These are phyloP conservation scores for Spodoptera exigua DNA, from an alignment of 2,888 invertebrate genomes.

Conservation along the genomic window DNA sequence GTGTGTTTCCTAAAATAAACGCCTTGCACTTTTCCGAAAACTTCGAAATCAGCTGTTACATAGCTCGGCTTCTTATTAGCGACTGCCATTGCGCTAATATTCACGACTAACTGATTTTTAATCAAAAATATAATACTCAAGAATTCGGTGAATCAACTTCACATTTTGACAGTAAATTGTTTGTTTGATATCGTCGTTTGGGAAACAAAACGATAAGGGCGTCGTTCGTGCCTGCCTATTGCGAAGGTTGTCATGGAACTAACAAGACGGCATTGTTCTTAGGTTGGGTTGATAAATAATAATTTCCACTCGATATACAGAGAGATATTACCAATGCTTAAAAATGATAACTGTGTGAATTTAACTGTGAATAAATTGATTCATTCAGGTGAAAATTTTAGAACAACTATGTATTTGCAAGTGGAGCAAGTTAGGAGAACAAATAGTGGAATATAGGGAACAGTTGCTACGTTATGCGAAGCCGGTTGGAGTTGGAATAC, in stretches of 20 bases:
- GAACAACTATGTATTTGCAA: no score
- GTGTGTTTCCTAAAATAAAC: slow-evolving; percentile 90
- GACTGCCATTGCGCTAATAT: slow-evolving; percentile 58
- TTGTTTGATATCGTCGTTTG: slow-evolving; percentile 65
- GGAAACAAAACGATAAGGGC: slow-evolving; percentile 58
- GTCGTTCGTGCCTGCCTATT: slow-evolving; percentile 40
- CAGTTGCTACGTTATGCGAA: slow-evolving; percentile 21
- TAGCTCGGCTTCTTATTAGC: slow-evolving; percentile 63
- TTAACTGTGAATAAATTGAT: no score
- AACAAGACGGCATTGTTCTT: slow-evolving; percentile 29
- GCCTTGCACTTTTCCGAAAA: slow-evolving; percentile 91
- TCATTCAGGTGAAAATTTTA: no score
- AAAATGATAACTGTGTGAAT: no score
- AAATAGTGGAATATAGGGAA: no score
- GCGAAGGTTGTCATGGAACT: slow-evolving; percentile 64
- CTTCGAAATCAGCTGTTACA: slow-evolving; percentile 86
- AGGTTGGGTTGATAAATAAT: no score
- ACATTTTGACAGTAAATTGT: slow-evolving; percentile 51
- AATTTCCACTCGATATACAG: no score
- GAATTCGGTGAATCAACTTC: slow-evolving; percentile 16
- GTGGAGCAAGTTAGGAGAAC: no score
- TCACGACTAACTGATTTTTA: slow-evolving; percentile 11
- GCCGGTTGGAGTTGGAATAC: slow-evolving; percentile 26
- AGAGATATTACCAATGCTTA: no score
- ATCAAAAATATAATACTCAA: slow-evolving; percentile 20